Evolutionary conservation across 2,113 vertebrate genomes (phyloP), one percentile per base, ranked within the genome.

Genomic region (Grammomys surdaster): DNA sequence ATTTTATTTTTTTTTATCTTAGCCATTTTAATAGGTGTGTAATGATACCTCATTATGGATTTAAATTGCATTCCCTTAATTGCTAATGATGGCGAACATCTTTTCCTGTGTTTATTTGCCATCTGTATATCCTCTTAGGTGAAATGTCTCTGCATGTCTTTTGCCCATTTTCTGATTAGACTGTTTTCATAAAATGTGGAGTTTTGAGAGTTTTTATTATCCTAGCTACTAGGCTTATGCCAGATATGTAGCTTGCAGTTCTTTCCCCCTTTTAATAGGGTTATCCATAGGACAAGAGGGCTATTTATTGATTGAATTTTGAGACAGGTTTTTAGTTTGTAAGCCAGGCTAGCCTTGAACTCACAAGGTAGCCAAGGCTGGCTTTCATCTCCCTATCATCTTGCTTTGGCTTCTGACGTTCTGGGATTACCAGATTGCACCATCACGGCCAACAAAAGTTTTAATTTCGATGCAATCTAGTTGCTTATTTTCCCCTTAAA

Each of bases 21-120:
- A 81, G 84, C 51, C 85, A 65, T 95, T 95, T 88, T 87, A 91
- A 78, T 93, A 95, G 77, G 78, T 91, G 58, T 33, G 14, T 87
- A 58, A 67, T 75, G 51, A 81, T 40, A 67, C 58, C 58, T 93
- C 91, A 78, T 93, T 48, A 48, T 63, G 40, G 7, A 76, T 91
- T 96, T 93, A 36, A 91, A 78, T 80, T 85, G 56, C 72, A 80
- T 85, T 78, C 69, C 46, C 63, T 51, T 88, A 69, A 72, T 58
- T 0, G 6, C 40, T 92, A 80, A 46, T n/a, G 95, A 70, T 14
- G 54, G 54, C 22, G 82, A 82, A 43, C 54, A 58, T 91, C 76
- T 87, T 96, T 90, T 84, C 24, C 82, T 51, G 46, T 14, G 26
- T 54, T 88, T 93, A 36, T 77, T 88, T 90, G 69, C n/a, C 76